Base-by-base conservation (phyloP, 2,113 vertebrate genomes). In the Calypte anna region DNA sequence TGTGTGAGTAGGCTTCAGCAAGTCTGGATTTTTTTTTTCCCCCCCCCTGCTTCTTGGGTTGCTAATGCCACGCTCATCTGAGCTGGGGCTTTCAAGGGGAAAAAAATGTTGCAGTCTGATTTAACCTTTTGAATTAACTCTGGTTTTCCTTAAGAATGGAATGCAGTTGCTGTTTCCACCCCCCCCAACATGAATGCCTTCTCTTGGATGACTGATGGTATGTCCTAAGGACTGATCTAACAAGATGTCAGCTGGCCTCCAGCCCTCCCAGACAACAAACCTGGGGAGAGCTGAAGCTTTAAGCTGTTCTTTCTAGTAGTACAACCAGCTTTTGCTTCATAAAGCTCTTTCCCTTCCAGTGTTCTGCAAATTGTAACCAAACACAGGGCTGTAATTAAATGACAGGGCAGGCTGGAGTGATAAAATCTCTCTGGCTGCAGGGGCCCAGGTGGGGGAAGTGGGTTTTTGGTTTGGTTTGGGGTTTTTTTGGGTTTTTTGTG, bases 301-400 rank as follows among this genome's bases (percentile, higher is more conserved):
- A 68, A 80, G 62, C 51, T 40, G 33, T 5, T 68, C 5, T 55
- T 64, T 77, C 53, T 7, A 30, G 23, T 0, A 33, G 18, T 4
- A 11, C 58, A 61, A 30, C n/a, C 40, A 30, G 22, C 18, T 25
- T 79, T 54, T 17, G 30, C 81, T 90, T 22, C 75, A 15, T 31
- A 66, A 73, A 95, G 43, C 78, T 69, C 67, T 50, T 79, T 85
- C 30, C 50, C 54, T 44, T 50, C 17, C 81, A 21, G 77, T 22
- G 78, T 14, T 93, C 86, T 67, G 58, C 16, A 90, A 53, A 53
- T 5, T 61, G 87, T 48, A 90, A 92, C 74, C 90, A 72, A 76
- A 78, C 77, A 84, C 92, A 93, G 90, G 59, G 73, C 90, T 91
- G 90, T 89, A 92, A 93, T 95, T 91, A 91, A 86, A 88, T 44